Base-by-base conservation (phyloP, 2,113 vertebrate genomes). In the Ammodytes dubius region DNA sequence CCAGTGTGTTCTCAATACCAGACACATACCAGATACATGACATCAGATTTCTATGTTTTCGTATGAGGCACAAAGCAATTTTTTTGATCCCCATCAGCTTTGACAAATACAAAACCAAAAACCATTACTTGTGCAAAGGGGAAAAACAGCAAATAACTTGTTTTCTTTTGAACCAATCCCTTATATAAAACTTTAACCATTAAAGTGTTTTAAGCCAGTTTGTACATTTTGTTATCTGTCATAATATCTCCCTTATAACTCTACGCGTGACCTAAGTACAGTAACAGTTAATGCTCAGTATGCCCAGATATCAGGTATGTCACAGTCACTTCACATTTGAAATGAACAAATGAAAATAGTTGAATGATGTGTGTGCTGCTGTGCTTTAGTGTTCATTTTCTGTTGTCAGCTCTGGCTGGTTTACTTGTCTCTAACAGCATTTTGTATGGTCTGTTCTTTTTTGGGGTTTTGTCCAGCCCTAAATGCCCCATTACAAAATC, bases 401-500 rank as follows among this genome's bases (percentile, higher is more conserved):
- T 70, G 49, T 42, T 74, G 19, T 77, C 14, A 7, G 17, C 35
- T 69, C 7, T 64, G 57, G 64, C 52, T 54, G 45, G 53, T 72
- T 79, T 70, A 56, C 75, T 59, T 70, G 10, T 82, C 49, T 77
- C 65, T 57, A 61, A 46, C 11, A 35, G 4, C 27, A 27, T 27
- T 27, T 27, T 27, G 27, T 52, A 14, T 52, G 49, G 5, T 52
- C 35, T 19, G 4, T 35, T 15, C 47, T 47, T 74, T 52, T 72
- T 66, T 68, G 59, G 2, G 5, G 77, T 65, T 65, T 66, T 72
- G 54, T 60, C 7, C 10, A 12, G 49, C 11, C 49, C 42, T 47
- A 70, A 57, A 75, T 79, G 54, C 50, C 70, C 12, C 53, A 19
- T 81, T 74, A 69, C 35, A 63, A 86, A 78, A 71, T 59, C 63